phyloP scores from a whole-genome alignment of 2,888 invertebrate species.

The Drosophila kanekoi region DNA sequence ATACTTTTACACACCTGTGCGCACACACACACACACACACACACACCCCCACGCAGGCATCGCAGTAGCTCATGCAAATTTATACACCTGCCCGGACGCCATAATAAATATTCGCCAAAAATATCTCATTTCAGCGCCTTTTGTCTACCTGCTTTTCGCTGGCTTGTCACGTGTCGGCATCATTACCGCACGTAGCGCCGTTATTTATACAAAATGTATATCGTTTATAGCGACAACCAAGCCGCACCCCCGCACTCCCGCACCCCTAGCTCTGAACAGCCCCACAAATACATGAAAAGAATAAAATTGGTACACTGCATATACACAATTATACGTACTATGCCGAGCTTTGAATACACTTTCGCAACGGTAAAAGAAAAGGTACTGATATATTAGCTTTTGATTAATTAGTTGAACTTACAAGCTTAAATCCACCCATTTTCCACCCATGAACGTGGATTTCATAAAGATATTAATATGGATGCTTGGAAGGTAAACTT shows the following conservation, averaged over 20 bases:
- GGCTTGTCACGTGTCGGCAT: slow-evolving; percentile 84
- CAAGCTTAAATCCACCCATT: too few relatives aligned
- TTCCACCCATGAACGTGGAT: too few relatives aligned
- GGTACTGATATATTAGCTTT: too few relatives aligned
- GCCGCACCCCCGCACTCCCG: slow-evolving; percentile 8
- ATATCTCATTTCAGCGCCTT: slow-evolving; percentile 79
- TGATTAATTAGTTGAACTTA: too few relatives aligned
- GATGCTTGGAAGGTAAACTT: too few relatives aligned
- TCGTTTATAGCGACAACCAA: slow-evolving; percentile 61
- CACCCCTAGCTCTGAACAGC: slow-evolving; percentile 3
- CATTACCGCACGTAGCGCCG: slow-evolving; percentile 84
- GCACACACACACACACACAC: slow-evolving; percentile 21
- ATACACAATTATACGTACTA: background rate
- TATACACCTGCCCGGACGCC: slow-evolving; percentile 70
- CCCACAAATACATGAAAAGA: background rate
- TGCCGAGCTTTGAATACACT: background rate
- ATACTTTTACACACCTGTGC: slow-evolving; percentile 15
- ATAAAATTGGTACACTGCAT: background rate
- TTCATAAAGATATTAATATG: too few relatives aligned
- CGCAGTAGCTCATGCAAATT: slow-evolving; percentile 74
- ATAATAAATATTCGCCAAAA: slow-evolving; percentile 75
- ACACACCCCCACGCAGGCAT: slow-evolving; percentile 20
- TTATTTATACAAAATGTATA: slow-evolving; percentile 81
- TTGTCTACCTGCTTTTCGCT: slow-evolving; percentile 67
- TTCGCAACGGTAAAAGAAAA: background rate